Percentiles rank a stretch among this genome's conserved stretches.
Conservation (phyloP, 2,797 vertebrate genomes). For the Galagoides demidoff region DNA sequence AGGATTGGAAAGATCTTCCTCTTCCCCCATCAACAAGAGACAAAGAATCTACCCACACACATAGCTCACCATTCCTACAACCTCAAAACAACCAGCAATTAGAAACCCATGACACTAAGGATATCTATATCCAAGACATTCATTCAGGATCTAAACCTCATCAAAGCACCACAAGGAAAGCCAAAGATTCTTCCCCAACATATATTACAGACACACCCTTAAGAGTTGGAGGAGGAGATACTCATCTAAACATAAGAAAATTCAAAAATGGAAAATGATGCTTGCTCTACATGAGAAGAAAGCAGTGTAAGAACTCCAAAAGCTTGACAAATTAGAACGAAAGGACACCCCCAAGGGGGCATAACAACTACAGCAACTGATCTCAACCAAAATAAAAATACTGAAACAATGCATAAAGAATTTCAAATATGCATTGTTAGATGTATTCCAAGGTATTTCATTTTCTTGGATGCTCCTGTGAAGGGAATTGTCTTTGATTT, state of each 20-base stretch:
- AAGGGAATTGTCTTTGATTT: too few species aligned
- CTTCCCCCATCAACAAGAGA: not conserved
- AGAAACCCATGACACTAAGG: not conserved
- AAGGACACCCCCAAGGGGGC: not conserved
- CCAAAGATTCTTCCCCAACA: not conserved
- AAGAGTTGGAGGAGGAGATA: accelerated
- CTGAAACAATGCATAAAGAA: not conserved
- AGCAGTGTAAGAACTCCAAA: not conserved
- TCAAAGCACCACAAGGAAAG: not conserved
- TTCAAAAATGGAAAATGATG: not conserved
- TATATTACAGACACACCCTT: not conserved
- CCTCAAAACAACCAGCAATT: not conserved
- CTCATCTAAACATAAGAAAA: not conserved
- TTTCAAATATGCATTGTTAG: not conserved
- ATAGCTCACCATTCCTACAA: not conserved
- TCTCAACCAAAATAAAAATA: not conserved
- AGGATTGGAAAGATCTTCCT: not conserved
- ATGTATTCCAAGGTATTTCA: too few species aligned
- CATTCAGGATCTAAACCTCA: not conserved
- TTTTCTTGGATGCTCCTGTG: too few species aligned
- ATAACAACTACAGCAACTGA: not conserved
- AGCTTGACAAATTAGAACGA: not conserved
- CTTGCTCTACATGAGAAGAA: not conserved
- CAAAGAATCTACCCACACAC: not conserved
- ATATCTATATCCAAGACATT: not conserved